phyloP scores from a whole-genome alignment of 2,797 vertebrate genomes.

The Typhlichthys subterraneus region DNA sequence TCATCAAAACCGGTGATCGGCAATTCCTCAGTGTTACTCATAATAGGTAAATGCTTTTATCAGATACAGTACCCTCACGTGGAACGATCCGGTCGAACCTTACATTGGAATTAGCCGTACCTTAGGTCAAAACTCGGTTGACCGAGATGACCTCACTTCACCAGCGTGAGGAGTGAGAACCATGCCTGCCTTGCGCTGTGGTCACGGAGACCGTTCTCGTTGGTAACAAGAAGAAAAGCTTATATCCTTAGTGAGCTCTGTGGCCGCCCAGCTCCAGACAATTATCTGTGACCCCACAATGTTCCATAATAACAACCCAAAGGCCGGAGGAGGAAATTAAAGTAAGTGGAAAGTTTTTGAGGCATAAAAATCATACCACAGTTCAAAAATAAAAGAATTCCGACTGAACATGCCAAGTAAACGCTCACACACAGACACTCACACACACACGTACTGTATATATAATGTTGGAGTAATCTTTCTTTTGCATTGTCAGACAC shows the following conservation, averaged over 20 bases:
- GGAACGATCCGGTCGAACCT: constrained; percentile 29
- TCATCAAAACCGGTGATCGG: constrained; percentile 14
- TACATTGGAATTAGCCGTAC: constrained; percentile 28
- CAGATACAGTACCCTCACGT: background rate
- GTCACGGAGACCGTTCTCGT: constrained; percentile 40
- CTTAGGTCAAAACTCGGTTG: constrained; percentile 46
- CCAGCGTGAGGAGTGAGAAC: constrained; percentile 49
- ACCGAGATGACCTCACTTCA: constrained; percentile 52
- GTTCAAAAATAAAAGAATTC: constrained; percentile 50
- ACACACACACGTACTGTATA: constrained; percentile 4
- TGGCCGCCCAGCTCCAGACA: constrained; percentile 47
- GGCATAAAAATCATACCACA: constrained; percentile 46
- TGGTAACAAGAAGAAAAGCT: constrained; percentile 60
- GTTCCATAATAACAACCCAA: constrained; percentile 65
- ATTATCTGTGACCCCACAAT: constrained; percentile 59
- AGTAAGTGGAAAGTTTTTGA: constrained; percentile 47
- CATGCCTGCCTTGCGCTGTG: constrained; percentile 39
- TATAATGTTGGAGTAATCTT: constrained; percentile 40
- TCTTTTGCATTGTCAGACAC: constrained; percentile 43
- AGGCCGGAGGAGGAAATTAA: constrained; percentile 49
- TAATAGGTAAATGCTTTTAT: constrained; percentile 6
- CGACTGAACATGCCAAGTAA: constrained; percentile 36
- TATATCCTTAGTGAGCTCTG: constrained; percentile 49
- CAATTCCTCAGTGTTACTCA: constrained; percentile 13
- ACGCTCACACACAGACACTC: constrained; percentile 2